phyloP scores from a whole-genome alignment of 2,113 vertebrate genomes.

The Crotophaga sulcirostris region DNA sequence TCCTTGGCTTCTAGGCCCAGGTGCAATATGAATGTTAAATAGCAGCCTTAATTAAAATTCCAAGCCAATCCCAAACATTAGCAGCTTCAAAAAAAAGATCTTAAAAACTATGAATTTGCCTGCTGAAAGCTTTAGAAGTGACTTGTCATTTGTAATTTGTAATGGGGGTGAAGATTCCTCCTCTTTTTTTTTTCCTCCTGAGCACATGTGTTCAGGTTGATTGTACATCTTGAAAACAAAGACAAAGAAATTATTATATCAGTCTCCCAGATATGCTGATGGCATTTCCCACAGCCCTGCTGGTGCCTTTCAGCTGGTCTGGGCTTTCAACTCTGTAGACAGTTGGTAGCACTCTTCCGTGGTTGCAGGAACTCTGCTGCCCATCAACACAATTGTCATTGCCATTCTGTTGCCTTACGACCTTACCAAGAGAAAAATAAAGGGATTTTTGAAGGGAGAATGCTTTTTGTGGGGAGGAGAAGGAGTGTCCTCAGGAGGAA shows the following conservation, averaged over 20 bases:
- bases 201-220: background rate
- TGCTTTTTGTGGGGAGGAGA: background rate
- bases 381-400: too few relatives aligned
- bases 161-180: background rate
- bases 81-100: background rate
- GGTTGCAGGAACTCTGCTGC: background rate
- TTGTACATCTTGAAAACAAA: background rate
- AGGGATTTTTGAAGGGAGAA: background rate
- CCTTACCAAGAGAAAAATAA: background rate
- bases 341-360: background rate
- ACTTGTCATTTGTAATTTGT: background rate
- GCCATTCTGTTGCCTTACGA: too few relatives aligned
- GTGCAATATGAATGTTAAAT: background rate
- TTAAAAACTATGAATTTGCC: background rate
- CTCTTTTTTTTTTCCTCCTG: background rate
- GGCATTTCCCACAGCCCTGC: background rate
- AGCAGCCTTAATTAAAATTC: background rate
- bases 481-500: background rate
- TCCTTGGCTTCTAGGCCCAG: background rate
- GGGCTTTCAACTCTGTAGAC: background rate
- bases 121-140: background rate
- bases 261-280: background rate
- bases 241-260: background rate
- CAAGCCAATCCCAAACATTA: background rate
- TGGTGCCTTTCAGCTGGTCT: background rate